Evolutionary conservation across 2,113 vertebrate genomes (phyloP), one percentile per base, ranked within the genome.

Genomic region (Cinclus mexicanus): DNA sequence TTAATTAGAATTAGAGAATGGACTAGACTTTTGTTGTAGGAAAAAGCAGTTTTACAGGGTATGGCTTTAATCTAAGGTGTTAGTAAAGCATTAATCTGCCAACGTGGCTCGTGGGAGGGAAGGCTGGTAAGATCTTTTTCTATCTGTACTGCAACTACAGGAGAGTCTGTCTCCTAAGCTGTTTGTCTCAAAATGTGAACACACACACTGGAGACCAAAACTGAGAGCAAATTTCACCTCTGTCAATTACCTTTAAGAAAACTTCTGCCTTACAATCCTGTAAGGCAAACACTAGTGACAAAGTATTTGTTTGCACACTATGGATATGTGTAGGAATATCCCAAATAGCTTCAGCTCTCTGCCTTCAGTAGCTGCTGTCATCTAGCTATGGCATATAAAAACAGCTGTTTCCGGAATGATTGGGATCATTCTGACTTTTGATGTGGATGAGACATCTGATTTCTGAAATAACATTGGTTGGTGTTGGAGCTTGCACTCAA

Each of bases 401-500:
- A n/a, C 11, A 44, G 12, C 23, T 26, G 26, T 16, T 92, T 18
- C 39, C 35, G 35, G 35, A 37, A 37, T 41, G 39, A 37, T 2
- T 6, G n/a, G 11, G 25, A 46, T 74, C 1, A 0, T 75, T 87
- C 35, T 71, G 61, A 60, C 33, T 89, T 90, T 24, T 59, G 33
- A 29, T 76, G 39, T 55, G 47, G 26, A 50, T 35, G 33, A 57
- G 8, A 46, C 28, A 29, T 61, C 33, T 53, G 35, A 70, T 50
- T 87, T 84, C 74, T 82, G 84, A 82, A 85, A 55, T 29, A 35
- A 12, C 29, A 50, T 9, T 46, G 24, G 14, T 49, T 21, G 0
- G 0, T 22, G 1, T 24, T 44, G 56, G 55, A 69, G 12, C 42
- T 74, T 2, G 2, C 22, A 37, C 17, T 37, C 9, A 81, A 28